Base-by-base conservation (phyloP, 2,113 vertebrate genomes). In the Cheirogaleus medius region DNA sequence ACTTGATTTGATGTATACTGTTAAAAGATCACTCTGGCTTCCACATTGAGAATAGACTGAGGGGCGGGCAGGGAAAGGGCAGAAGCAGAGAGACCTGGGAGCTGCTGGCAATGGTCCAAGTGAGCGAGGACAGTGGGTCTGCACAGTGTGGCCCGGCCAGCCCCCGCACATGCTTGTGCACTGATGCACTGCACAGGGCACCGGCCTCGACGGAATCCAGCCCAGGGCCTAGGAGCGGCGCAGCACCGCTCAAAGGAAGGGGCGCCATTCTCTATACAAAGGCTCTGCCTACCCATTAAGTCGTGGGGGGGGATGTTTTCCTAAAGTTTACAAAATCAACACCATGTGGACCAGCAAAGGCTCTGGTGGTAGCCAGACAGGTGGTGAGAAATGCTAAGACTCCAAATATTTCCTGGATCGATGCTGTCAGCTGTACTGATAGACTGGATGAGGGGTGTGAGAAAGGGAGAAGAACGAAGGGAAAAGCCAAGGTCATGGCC, bases 101-200 rank as follows among this genome's bases (percentile, higher is more conserved):
- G 37, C 17, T 37, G 39, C 11, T 10, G 37, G 42, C 6, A 13
- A 37, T 7, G 1, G 10, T 32, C 23, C 23, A 12, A 10, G 87
- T 68, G 73, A 86, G 34, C 8, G 9, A 42, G 56, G 2, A 27
- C 5, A 1, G 71, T 42, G 64, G 69, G 12, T 32, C 17, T 34
- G 44, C 47, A 58, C 60, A 25, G 34, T 6, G 13, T 17, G 52
- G 80, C 11, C n/a, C 6, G 15, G 47, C 56, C 58, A 29, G 27
- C 58, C 32, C 47, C 21, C 56, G 25, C 14, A 14, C 47, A 0
- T 25, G 37, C 2, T 1, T 27, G 3, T 44, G 25, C 11, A 2
- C 14, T 54, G 20, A 29, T 8, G 14, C 27, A 15, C 11, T 21
- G 29, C 34, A 18, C 21, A 44, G 44, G 39, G 23, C 44, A 34